Conservation (phyloP, 1,140 invertebrate genomes). For the Wiebesia pumilae region DNA sequence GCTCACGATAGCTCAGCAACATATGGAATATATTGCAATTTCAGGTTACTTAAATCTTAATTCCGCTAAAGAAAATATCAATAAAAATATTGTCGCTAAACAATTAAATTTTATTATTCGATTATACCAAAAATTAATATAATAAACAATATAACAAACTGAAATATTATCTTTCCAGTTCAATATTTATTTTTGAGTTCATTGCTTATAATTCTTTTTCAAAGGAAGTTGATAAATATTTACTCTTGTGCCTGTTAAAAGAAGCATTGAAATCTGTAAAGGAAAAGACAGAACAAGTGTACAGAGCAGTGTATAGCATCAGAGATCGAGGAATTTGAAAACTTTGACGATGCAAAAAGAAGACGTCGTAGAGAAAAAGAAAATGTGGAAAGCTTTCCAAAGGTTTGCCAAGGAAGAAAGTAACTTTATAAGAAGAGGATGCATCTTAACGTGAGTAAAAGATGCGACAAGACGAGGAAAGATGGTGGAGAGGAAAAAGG, state of each 20-base stretch:
- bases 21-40: no score
- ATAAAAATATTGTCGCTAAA: no score
- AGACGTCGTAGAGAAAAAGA: neutral
- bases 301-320: slow-evolving; percentile 13
- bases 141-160: no score
- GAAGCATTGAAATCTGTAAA: neutral
- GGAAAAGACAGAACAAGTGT: slow-evolving; percentile 46
- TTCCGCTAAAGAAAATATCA: no score
- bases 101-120: no score
- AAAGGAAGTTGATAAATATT: neutral
- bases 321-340: slow-evolving; percentile 33
- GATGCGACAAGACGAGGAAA: neutral
- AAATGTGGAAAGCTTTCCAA: slow-evolving; percentile 17
- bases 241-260: neutral
- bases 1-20: no score
- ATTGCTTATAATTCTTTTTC: no score
- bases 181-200: no score
- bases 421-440: slow-evolving; percentile 21
- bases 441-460: neutral
- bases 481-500: slow-evolving; percentile 28
- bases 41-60: no score
- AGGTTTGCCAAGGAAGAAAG: slow-evolving; percentile 45
- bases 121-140: no score
- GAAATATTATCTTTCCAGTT: no score
- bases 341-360: slow-evolving; percentile 7